A percentile compares a stretch with the other conserved stretches of the same genome.
Conservation (phyloP, 2,888 invertebrate genomes). For the Acanthosepion pharaonis region DNA sequence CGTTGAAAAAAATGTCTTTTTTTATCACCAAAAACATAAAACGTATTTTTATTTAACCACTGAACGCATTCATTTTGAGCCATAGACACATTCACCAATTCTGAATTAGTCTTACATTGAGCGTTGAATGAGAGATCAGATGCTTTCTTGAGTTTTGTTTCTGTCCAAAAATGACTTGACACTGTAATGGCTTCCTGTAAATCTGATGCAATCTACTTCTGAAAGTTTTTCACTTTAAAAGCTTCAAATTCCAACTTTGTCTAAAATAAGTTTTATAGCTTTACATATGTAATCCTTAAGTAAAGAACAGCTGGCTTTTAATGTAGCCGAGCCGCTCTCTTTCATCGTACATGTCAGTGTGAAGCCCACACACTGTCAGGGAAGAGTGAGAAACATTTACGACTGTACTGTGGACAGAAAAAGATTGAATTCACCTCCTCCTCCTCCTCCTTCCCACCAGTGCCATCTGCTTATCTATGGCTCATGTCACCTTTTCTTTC, state of each 20-base stretch:
- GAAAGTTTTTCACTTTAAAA: not conserved
- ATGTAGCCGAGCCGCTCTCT: not conserved
- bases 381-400: not conserved
- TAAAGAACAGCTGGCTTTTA: not conserved
- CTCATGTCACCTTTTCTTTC: not conserved
- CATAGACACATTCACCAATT: too few species aligned
- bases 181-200: not conserved
- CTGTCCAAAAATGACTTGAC: not conserved
- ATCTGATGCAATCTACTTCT: not conserved
- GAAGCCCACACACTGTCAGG: not conserved
- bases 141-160: too few species aligned
- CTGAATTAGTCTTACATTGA: too few species aligned
- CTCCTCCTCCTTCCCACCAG: not conserved
- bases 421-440: not conserved
- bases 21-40: too few species aligned
- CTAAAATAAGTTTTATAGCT: constrained; percentile 25
- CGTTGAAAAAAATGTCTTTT: too few species aligned
- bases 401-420: not conserved
- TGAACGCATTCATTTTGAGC: too few species aligned
- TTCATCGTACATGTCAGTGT: not conserved
- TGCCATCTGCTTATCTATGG: constrained; percentile 3
- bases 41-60: too few species aligned
- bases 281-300: not conserved
- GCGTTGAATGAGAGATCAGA: too few species aligned
- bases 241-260: not conserved